A percentile compares a stretch with the other conserved stretches of the same genome.
These are phyloP conservation scores for Deilephila elpenor DNA, from an alignment of 2,888 invertebrate species.

Conservation along the genomic window DNA sequence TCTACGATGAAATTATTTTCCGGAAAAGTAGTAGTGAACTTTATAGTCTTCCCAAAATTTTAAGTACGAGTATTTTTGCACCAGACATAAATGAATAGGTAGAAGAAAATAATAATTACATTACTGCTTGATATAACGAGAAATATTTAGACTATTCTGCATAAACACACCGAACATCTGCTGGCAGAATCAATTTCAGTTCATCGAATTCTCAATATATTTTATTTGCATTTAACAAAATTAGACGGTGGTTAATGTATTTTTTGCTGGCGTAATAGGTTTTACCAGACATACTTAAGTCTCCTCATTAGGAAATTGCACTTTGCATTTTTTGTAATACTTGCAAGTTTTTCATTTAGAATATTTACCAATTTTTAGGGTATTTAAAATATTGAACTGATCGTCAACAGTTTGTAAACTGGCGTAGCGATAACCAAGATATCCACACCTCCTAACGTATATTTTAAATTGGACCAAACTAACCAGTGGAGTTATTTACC, in stretches of 20 bases:
- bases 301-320: neutral
- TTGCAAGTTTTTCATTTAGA: no score
- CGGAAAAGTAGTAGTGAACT: no score
- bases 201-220: neutral
- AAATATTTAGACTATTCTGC: conserved; percentile 3
- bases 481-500: no score
- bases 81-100: neutral
- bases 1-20: no score
- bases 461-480: no score
- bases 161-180: conserved; percentile 2
- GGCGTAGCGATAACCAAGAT: no score
- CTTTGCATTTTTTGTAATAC: neutral
- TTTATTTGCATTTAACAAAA: neutral
- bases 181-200: neutral
- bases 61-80: no score
- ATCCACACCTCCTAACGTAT: no score
- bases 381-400: no score
- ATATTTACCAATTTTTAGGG: no score
- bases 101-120: neutral
- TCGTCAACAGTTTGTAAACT: no score
- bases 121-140: neutral
- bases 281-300: neutral
- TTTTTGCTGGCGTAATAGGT: neutral
- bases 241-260: neutral
- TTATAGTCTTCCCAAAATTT: neutral